Evolutionary conservation across 2,113 vertebrate genomes (phyloP), one percentile per base, ranked within the genome.

Genomic region (Hippoglossus stenolepis): DNA sequence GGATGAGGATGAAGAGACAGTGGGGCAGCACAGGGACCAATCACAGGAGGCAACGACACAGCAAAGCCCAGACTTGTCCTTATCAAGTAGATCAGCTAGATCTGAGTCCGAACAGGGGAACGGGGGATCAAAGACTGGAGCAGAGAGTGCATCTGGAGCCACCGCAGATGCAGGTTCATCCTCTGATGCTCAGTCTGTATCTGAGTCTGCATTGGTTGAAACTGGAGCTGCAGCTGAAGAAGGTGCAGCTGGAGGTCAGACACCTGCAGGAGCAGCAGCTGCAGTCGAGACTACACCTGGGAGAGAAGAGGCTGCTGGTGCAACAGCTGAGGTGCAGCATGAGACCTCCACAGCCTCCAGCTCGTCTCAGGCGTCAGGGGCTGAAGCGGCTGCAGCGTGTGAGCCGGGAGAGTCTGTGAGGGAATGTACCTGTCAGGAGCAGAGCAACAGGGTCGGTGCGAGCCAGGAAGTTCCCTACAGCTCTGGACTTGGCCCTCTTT

Each of bases 1-100:
- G 0, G 98, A 99, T 49, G 97, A 99, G 74, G 97, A 99, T 13
- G 97, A 99, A 73, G 94, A 95, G 72, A 83, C 81, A 0, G 57
- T 53, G 3, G 87, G 35, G 7, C 85, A 76, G 62, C 79, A 83
- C 4, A 70, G 75, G 71, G 90, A 86, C 45, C 87, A 68, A 13
- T 59, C 72, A 0, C 85, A 74, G 51, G 84, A 63, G 43, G 8
- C 13, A 0, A 78, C 73, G 0, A 66, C 79, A 0, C 83, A 64
- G 54, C 71, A 64, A 61, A 66, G 26, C 5, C 14, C 67, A 3
- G 70, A 71, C 13, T 31, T 10, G 2, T 17, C 76, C n/a, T 80
- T n/a, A 28, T 21, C 61, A 3, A 76, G 38, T 23, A 59, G 23
- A 21, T 68, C 15, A 1, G 24, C 31, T 18, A 35, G 66, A 38